Base-by-base conservation (phyloP, 1,140 invertebrate species). In the Pogonognathellus flavescens region DNA sequence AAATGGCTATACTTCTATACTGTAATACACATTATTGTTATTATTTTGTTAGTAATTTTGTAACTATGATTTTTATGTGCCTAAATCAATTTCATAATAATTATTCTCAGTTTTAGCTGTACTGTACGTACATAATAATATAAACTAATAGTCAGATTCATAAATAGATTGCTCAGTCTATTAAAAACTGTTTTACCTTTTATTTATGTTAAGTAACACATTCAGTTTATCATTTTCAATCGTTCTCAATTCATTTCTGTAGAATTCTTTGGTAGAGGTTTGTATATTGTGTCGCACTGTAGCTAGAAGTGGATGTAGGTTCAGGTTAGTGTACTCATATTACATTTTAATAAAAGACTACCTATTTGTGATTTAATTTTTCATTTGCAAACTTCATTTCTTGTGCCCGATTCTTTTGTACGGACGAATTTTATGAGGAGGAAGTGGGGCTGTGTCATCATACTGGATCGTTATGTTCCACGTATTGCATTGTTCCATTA, bases 291-390 rank as follows among this genome's bases (percentile, higher is more conserved):
- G 31, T 41, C 6, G 31, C 6, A 41, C 6, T 41, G 31, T 41
- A 41, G 31, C 31, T 41, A 41, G 6, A 41, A 41, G 31, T 41
- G 31, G 6, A 41, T 41, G 31, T 41, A 41, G 31, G 1, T 41
- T 41, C 31, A 41, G 31, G 31, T 41, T 41, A 41, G 31, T 41
- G 31, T 41, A 41, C 31, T 41, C 31, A 41, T 41, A 41, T 41
- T 41, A 41, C 31, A 50, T 76, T 76, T 31, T 49, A 76, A 76
- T 76, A 76, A 76, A 76, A 76, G 70, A 76, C 70, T 76, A 76
- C 70, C 70, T 76, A 76, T 76, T 76, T 76, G 70, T 76, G 70
- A 76, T 76, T 76, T 31, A 41, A 41, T 8, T 18, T 50, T 49
- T 49, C 4, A 49, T 14, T 57, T 57, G 53, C n/a, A n/a, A n/a